Evolutionary conservation across 2,797 vertebrate species (phyloP).

Genomic region (Oophaga sylvatica): DNA sequence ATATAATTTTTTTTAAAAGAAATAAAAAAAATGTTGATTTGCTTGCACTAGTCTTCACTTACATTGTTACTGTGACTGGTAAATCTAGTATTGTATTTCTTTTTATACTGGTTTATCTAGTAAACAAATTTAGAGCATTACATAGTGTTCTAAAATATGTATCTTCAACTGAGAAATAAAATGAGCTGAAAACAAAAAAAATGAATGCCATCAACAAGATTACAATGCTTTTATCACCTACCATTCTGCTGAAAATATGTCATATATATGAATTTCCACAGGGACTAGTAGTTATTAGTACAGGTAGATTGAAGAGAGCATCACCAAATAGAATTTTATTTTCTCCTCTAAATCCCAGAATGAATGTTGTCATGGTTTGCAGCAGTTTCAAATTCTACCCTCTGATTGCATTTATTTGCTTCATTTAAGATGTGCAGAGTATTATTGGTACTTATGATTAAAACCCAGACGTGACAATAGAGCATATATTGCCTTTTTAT

Average conservation of each 20-base stretch:
- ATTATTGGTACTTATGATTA: slow-evolving; percentile 49
- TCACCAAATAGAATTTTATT: slow-evolving; percentile 65
- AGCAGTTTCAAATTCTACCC: slow-evolving; percentile 51
- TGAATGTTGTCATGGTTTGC: slow-evolving; percentile 60
- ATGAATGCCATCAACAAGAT: slow-evolving; percentile 38
- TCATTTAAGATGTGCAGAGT: slow-evolving; percentile 40
- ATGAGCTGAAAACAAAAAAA: slow-evolving; percentile 26
- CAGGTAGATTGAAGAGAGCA: slow-evolving; percentile 65
- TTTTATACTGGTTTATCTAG: slow-evolving; percentile 18
- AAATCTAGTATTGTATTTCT: background rate
- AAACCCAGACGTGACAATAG: slow-evolving; percentile 37
- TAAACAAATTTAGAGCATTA: slow-evolving; percentile 26
- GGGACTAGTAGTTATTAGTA: slow-evolving; percentile 63
- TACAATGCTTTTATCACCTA: slow-evolving; percentile 62
- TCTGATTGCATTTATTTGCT: slow-evolving; percentile 61
- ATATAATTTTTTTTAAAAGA: background rate
- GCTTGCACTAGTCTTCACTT: background rate
- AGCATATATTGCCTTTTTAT: slow-evolving; percentile 41
- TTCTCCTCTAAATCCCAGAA: slow-evolving; percentile 65
- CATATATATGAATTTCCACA: slow-evolving; percentile 62
- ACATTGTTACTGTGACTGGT: background rate
- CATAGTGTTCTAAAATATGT: slow-evolving; percentile 28
- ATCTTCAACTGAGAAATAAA: slow-evolving; percentile 31
- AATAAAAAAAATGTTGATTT: background rate
- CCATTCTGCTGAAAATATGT: slow-evolving; percentile 64